Conservation (phyloP, 2,888 invertebrate genomes). For the Sceliomorpha sp. region DNA sequence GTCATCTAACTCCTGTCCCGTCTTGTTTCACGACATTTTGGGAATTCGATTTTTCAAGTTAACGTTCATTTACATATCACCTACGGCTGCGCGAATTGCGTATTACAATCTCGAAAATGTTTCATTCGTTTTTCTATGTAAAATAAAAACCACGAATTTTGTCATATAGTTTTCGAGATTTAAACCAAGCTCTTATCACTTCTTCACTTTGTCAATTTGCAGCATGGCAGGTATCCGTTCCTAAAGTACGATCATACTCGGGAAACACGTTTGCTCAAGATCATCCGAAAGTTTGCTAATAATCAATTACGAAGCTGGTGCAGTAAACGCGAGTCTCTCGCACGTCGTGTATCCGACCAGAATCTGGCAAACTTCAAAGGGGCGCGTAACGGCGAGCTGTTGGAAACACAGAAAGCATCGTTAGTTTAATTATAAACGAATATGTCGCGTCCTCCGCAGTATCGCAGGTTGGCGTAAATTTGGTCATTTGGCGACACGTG, state of each 20-base stretch:
- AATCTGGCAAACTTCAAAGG: constrained; percentile 33
- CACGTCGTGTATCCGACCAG: constrained; percentile 3
- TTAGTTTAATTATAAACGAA: constrained; percentile 7
- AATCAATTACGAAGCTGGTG: constrained; percentile 55
- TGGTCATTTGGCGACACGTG: constrained; percentile 33
- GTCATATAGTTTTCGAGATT: no score
- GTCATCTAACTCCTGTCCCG: no score
- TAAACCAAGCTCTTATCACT: no score
- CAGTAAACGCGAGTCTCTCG: constrained; percentile 21
- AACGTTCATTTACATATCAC: no score
- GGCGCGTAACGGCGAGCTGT: background rate
- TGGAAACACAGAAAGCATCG: constrained; percentile 3
- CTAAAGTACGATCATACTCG: constrained; percentile 3
- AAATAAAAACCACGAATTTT: no score
- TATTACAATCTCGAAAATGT: no score
- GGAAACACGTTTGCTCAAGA: constrained; percentile 17
- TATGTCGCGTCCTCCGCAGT: background rate
- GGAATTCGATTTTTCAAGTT: no score
- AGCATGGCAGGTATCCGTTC: no score
- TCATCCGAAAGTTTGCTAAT: constrained; percentile 55
- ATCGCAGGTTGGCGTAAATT: constrained; percentile 4
- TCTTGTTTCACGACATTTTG: no score
- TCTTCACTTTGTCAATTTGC: no score
- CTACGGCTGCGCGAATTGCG: no score
- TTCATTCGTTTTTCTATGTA: no score